These are phyloP conservation scores for Agrotis puta DNA, from an alignment of 2,888 invertebrate genomes.

Conservation along the genomic window DNA sequence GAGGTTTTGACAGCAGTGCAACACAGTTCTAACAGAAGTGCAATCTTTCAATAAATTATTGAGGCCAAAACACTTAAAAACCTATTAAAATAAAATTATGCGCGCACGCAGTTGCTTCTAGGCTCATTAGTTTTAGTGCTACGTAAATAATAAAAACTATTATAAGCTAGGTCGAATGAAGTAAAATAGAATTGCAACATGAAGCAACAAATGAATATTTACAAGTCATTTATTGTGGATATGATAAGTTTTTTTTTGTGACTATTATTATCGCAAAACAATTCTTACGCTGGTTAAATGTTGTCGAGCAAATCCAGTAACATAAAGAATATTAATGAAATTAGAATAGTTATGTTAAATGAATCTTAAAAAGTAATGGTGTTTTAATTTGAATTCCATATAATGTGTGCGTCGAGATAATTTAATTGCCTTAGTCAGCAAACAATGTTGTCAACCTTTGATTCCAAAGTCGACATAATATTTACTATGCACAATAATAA, in stretches of 20 bases:
- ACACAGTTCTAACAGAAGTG: neutral
- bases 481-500: neutral
- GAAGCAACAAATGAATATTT: conserved; percentile 38
- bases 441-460: conserved; percentile 3
- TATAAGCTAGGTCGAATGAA: conserved; percentile 27
- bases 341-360: conserved; percentile 9
- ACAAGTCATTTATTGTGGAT: conserved; percentile 32
- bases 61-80: conserved; percentile 36
- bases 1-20: neutral
- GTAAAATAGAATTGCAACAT: conserved; percentile 33
- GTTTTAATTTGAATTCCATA: neutral
- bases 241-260: conserved; percentile 15
- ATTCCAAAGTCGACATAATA: conserved; percentile 19
- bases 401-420: neutral
- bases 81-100: conserved; percentile 33
- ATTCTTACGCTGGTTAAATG: conserved; percentile 56
- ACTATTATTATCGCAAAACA: conserved; percentile 49
- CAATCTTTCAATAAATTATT: conserved; percentile 19
- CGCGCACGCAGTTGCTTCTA: conserved; percentile 26
- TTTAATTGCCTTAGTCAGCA: neutral
- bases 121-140: conserved; percentile 29
- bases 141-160: conserved; percentile 35
- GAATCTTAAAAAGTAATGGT: neutral
- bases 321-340: conserved; percentile 27
- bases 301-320: conserved; percentile 40